Evolutionary conservation across 2,113 vertebrate species (phyloP).

Genomic region (Alosa alosa): DNA sequence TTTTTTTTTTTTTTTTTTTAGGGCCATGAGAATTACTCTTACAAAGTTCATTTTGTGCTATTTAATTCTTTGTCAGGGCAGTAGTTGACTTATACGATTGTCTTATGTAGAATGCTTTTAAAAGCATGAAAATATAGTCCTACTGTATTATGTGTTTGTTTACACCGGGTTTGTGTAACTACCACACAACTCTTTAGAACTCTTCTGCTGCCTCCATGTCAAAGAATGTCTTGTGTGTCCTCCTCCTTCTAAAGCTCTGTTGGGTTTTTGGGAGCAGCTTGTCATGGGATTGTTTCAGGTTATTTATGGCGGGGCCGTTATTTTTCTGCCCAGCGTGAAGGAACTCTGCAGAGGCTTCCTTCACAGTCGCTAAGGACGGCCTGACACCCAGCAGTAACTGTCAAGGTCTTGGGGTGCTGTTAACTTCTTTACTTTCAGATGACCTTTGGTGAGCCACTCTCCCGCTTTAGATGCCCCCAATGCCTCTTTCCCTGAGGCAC

Average conservation of each 20-base stretch:
- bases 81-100: background rate
- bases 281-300: slow-evolving; percentile 32
- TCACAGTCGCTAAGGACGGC: slow-evolving; percentile 26
- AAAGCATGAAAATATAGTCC: background rate
- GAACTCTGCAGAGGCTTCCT: slow-evolving; percentile 24
- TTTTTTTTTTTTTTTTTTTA: background rate
- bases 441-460: slow-evolving; percentile 4
- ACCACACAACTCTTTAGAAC: background rate
- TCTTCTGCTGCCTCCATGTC: background rate
- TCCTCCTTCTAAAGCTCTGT: slow-evolving; percentile 21
- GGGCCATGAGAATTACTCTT: background rate
- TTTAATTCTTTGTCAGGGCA: background rate
- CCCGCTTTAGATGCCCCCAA: background rate
- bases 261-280: slow-evolving; percentile 24
- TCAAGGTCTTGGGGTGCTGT: slow-evolving; percentile 32
- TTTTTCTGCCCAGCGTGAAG: slow-evolving; percentile 22
- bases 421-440: slow-evolving; percentile 39
- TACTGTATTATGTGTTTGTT: background rate
- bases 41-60: background rate
- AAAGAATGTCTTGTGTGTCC: background rate
- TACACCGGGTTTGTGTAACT: background rate
- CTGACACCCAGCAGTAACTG: slow-evolving; percentile 46
- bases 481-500: slow-evolving; percentile 1
- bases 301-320: slow-evolving; percentile 38
- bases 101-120: background rate